phyloP scores from a whole-genome alignment of 2,888 invertebrate species.

The Vesta saturnalis region DNA sequence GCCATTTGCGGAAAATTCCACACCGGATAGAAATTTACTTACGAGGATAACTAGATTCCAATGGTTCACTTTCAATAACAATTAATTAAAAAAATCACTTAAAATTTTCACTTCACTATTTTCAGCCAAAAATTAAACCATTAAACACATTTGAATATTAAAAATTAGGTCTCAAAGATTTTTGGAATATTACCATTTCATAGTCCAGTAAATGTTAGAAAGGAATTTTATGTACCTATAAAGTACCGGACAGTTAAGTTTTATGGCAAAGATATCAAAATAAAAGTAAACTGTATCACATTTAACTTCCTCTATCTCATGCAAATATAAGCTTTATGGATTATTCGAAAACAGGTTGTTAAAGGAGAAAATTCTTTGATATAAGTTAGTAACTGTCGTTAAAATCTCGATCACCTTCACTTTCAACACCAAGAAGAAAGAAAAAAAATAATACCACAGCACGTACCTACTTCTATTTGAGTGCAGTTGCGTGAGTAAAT shows the following conservation, averaged over 20 bases:
- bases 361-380: slow-evolving; percentile 34
- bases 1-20: too few relatives aligned
- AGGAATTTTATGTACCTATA: slow-evolving; percentile 23
- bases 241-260: slow-evolving; percentile 24
- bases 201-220: slow-evolving; percentile 29
- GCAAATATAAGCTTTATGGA: slow-evolving; percentile 28
- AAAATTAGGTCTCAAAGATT: neutral
- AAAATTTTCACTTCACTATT: too few relatives aligned
- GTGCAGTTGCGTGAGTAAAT: slow-evolving; percentile 16
- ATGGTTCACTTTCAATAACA: too few relatives aligned
- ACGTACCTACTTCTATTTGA: slow-evolving; percentile 26
- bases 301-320: slow-evolving; percentile 31
- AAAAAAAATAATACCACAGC: slow-evolving; percentile 35
- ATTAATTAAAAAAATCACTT: too few relatives aligned
- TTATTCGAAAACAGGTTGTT: slow-evolving; percentile 25
- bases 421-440: slow-evolving; percentile 36
- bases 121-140: too few relatives aligned
- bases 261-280: slow-evolving; percentile 34
- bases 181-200: slow-evolving; percentile 15
- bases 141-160: too few relatives aligned
- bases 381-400: slow-evolving; percentile 34
- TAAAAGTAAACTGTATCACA: slow-evolving; percentile 34
- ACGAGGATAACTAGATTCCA: too few relatives aligned
- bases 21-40: too few relatives aligned
- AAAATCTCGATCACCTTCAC: slow-evolving; percentile 52